Conservation (phyloP, 1,140 invertebrate genomes). For the Heliothis subflexa region DNA sequence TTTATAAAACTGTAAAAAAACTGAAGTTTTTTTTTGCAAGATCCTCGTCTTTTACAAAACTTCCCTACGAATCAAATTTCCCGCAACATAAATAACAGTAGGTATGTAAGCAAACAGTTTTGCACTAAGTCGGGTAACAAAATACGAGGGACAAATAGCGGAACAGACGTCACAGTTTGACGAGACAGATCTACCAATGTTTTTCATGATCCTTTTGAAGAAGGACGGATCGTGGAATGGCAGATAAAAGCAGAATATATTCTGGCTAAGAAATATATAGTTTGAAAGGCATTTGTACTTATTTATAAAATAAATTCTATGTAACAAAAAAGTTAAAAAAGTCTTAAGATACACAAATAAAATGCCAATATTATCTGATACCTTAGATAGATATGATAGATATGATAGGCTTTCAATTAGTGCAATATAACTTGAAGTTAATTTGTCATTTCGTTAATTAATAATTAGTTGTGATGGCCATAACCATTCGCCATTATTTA, state of each 20-base stretch:
- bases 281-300: no score
- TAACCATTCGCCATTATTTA: no score
- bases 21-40: background rate
- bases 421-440: no score
- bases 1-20: no score
- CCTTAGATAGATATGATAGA: no score
- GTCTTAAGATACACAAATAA: no score
- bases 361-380: no score
- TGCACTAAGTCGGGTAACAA: constrained; percentile 14
- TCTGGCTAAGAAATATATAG: background rate
- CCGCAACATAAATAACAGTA: background rate
- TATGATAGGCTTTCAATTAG: no score
- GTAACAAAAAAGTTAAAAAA: no score
- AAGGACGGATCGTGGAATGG: background rate
- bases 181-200: constrained; percentile 2
- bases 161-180: constrained; percentile 18
- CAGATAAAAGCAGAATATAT: background rate
- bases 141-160: constrained; percentile 27
- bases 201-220: background rate
- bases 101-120: constrained; percentile 5
- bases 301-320: no score
- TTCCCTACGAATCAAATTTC: background rate
- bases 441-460: no score
- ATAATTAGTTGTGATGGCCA: no score
- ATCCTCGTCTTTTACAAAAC: background rate